Conservation (phyloP, 2,113 vertebrate genomes). For the Gymnogyps californianus region DNA sequence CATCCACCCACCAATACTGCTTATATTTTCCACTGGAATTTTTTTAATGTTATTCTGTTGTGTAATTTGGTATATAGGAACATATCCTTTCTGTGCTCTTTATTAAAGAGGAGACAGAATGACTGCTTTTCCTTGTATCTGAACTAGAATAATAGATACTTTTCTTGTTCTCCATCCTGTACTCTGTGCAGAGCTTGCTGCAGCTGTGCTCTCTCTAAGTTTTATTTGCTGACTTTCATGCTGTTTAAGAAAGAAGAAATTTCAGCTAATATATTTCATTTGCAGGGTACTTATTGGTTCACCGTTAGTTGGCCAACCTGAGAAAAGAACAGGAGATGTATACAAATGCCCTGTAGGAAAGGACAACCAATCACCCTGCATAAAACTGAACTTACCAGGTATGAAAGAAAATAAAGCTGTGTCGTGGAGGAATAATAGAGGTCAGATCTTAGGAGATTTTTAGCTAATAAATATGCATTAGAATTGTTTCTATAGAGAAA, state of each 20-base stretch:
- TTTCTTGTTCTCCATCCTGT: not conserved
- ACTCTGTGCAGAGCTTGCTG: not conserved
- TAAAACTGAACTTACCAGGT: constrained; percentile 89
- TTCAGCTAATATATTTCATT: constrained; percentile 20
- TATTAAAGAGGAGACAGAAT: not conserved
- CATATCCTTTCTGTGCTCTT: not conserved
- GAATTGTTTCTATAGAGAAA: not conserved
- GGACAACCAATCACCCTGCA: constrained; percentile 68
- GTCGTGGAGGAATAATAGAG: not conserved
- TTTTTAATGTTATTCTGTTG: not conserved
- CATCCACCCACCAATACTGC: not conserved
- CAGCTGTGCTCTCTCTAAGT: not conserved
- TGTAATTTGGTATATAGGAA: not conserved
- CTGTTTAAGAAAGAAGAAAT: not conserved
- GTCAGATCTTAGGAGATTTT: not conserved
- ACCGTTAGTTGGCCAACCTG: constrained; percentile 88
- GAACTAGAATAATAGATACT: not conserved
- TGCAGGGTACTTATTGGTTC: constrained; percentile 95
- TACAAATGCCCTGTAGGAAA: constrained; percentile 90
- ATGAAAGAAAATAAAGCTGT: constrained; percentile 28
- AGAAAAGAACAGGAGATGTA: constrained; percentile 89
- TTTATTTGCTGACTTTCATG: not conserved
- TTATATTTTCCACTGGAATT: not conserved
- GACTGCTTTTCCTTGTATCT: not conserved
- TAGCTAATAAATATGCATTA: not conserved